These are phyloP conservation scores for Clarias batrachus DNA, from an alignment of 2,113 vertebrate species.

Conservation along the genomic window DNA sequence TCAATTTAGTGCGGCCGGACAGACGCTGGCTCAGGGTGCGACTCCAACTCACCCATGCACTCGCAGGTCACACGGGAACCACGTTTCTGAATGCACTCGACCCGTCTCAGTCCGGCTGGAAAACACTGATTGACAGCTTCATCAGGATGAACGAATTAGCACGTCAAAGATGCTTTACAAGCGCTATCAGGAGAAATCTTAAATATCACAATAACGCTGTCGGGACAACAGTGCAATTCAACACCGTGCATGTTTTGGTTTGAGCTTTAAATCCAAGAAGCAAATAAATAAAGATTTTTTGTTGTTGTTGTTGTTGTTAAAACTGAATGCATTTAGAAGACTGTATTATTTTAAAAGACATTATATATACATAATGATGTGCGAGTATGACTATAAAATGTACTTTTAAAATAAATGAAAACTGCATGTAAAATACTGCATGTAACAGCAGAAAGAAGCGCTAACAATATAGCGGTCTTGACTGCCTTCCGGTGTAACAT, in stretches of 20 bases:
- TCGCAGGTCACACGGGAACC: conserved; percentile 42
- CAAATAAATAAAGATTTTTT: neutral
- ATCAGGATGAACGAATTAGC: neutral
- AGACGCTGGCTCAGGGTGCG: conserved; percentile 25
- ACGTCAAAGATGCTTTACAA: neutral
- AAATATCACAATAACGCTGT: neutral
- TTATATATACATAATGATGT: too few relatives aligned
- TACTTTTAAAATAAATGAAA: too few relatives aligned
- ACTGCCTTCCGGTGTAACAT: too few relatives aligned
- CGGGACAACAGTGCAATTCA: neutral
- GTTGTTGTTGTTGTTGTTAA: too few relatives aligned
- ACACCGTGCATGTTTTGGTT: neutral
- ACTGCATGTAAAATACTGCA: too few relatives aligned
- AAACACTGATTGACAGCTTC: conserved; percentile 34
- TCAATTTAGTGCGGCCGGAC: conserved; percentile 50
- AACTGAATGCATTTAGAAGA: neutral
- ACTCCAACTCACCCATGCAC: conserved; percentile 7
- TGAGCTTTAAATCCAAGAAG: neutral
- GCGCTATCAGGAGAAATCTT: neutral
- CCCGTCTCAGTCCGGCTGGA: conserved; percentile 4
- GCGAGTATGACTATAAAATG: too few relatives aligned
- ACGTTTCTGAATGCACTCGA: conserved; percentile 21
- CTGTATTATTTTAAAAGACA: neutral
- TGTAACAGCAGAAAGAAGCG: too few relatives aligned
- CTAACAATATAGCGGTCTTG: too few relatives aligned